These are phyloP conservation scores for Triplophysa tibetana DNA, from an alignment of 2,113 vertebrate genomes.

Conservation along the genomic window DNA sequence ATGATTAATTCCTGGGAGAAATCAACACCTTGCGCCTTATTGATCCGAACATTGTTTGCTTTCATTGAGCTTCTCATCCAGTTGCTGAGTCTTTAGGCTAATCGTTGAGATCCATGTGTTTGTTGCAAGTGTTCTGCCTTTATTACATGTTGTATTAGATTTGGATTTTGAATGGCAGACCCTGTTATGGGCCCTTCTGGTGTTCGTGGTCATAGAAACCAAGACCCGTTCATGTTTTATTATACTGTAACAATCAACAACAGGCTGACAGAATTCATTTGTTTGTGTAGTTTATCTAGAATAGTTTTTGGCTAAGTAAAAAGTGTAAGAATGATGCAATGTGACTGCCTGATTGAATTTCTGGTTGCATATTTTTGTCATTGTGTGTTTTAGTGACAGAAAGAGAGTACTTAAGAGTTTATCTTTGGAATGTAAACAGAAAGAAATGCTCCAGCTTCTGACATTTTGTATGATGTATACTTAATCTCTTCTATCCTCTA, in stretches of 20 bases:
- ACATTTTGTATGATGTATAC: too few relatives aligned
- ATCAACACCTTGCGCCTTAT: constrained; percentile 27
- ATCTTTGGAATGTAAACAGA: background rate
- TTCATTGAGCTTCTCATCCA: constrained; percentile 19
- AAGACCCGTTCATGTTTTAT: constrained; percentile 3
- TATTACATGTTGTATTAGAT: background rate
- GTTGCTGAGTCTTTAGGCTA: constrained; percentile 5
- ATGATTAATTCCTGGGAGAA: constrained; percentile 16
- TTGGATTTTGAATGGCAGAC: constrained; percentile 20
- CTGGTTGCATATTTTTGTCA: background rate
- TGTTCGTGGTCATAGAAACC: background rate
- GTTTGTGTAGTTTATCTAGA: constrained; percentile 5
- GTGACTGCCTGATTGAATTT: background rate
- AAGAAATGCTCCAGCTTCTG: background rate
- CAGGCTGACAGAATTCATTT: background rate
- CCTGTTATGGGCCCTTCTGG: background rate
- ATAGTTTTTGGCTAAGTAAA: background rate
- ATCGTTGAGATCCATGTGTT: constrained; percentile 35
- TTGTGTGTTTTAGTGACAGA: background rate
- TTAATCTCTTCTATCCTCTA: too few relatives aligned
- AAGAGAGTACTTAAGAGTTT: background rate
- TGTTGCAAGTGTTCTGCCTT: constrained; percentile 22
- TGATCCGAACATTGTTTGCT: constrained; percentile 36
- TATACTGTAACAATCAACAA: background rate
- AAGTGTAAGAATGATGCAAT: background rate